Evolutionary conservation across 53 echinoderm and acorn worm genomes (phyloP), one percentile per base, ranked within the genome.

Genomic region (Crossaster papposus): DNA sequence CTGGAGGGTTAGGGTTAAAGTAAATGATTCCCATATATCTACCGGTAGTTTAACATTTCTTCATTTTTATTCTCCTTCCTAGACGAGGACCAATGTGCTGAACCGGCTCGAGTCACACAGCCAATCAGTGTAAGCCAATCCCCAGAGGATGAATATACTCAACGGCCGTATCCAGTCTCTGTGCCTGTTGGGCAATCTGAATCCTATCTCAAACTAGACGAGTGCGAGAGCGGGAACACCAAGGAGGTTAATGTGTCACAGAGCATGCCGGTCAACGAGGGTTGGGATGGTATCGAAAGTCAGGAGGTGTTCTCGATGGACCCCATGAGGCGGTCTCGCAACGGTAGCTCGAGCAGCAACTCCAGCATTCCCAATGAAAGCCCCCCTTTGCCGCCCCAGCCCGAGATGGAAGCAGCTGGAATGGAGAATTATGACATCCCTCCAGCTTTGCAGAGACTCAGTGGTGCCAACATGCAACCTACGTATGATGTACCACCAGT

Each of bases 131-230:
- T 89, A 29, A 26, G 58, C 33, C 62, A 26, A 22, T 65, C 65
- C n/a, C 82, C n/a, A 0, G 6, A 1, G 22, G n/a, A 44, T 11
- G 44, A n/a, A 54, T 65, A 37, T 68, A 51, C 68, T 30, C 68
- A 64, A 15, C 65, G 4, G 38, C 64, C 33, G 37, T 64, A 29
- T 32, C 65, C 78, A 51, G 78, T 64, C 50, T 71, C 31, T 33
- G 34, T 85, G 54, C 34, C 37, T 20, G 70, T 88, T 37, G 89
- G 90, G 26, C 38, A 85, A 0, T 79, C 79, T 74, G 96, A 94
- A 24, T 90, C 94, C 5, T 96, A 94, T 88, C 93, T 96, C 34
- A 89, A 89, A 1, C 81, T 96, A 12, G 88, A 89, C 6, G 94
- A 96, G 11, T 94, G 94, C 55, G 87, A 83, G 62, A 94, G 90